Conservation (phyloP, 1,140 invertebrate genomes). For the Drosophila punjabiensis region DNA sequence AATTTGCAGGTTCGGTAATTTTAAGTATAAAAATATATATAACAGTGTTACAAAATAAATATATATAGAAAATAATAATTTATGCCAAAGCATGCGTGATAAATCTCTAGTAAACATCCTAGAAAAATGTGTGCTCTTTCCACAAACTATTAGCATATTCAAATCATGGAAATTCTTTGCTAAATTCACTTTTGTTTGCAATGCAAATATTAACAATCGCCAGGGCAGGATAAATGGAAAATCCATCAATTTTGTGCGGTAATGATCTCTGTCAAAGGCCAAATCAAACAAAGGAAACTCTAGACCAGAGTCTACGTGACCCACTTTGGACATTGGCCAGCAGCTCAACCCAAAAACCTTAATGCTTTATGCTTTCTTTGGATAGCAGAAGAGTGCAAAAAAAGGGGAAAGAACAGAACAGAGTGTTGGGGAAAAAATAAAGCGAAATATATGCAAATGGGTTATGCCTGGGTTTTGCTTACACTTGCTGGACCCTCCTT, state of each 20-base stretch:
- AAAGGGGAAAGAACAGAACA: not conserved
- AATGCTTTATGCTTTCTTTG: slow-evolving; percentile 44
- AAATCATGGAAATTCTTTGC: slow-evolving; percentile 11
- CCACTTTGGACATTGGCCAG: slow-evolving; percentile 43
- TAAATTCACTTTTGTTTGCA: slow-evolving; percentile 41
- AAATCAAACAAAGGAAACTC: slow-evolving; percentile 54
- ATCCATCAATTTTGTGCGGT: slow-evolving; percentile 51
- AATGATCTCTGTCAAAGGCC: slow-evolving; percentile 55
- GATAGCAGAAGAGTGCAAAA: slow-evolving; percentile 3
- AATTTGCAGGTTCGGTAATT: no score
- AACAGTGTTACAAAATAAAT: no score
- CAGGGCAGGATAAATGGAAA: slow-evolving; percentile 32
- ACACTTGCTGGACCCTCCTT: slow-evolving; percentile 63
- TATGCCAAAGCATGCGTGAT: not conserved
- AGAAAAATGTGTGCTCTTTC: not conserved
- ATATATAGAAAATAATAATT: no score
- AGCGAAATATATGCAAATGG: slow-evolving; percentile 75
- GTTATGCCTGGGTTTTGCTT: slow-evolving; percentile 72
- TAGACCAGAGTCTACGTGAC: slow-evolving; percentile 48
- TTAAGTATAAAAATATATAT: no score
- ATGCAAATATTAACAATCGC: slow-evolving; percentile 28
- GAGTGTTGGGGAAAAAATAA: slow-evolving; percentile 33
- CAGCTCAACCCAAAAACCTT: slow-evolving; percentile 10
- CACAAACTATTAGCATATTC: slow-evolving; percentile 9
- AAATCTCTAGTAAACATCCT: slow-evolving; percentile 1